These are phyloP conservation scores for Drosophila diplacantha DNA, from an alignment of 2,888 invertebrate genomes.

Conservation along the genomic window DNA sequence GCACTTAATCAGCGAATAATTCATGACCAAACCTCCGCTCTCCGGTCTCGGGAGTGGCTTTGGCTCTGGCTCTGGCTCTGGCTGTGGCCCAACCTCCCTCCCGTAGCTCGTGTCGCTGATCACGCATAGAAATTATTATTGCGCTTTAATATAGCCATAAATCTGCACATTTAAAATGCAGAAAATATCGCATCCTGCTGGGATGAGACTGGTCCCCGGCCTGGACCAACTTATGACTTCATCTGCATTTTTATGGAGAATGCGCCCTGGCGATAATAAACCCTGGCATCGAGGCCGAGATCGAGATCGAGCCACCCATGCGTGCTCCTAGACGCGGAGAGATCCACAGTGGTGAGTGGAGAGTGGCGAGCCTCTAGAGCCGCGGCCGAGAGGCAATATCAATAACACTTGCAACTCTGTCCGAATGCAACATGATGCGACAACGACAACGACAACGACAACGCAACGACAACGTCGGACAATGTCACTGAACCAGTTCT, in stretches of 20 bases:
- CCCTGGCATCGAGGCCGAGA: conserved; percentile 49
- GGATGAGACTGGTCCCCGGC: conserved; percentile 12
- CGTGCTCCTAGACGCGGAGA: conserved; percentile 50
- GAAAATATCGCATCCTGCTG: conserved; percentile 67
- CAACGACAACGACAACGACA: conserved; percentile 43
- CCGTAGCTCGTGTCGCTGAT: conserved; percentile 57
- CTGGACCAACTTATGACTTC: conserved; percentile 65
- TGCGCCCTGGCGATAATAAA: conserved; percentile 63
- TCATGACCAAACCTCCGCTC: conserved; percentile 16
- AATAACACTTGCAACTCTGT: conserved; percentile 70
- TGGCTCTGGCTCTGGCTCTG: background rate
- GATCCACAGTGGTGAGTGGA: background rate
- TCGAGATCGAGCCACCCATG: conserved; percentile 67
- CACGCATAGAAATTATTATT: conserved; percentile 72
- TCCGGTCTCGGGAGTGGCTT: background rate
- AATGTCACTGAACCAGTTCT: conserved; percentile 75
- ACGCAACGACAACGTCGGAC: conserved; percentile 44
- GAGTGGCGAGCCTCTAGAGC: conserved; percentile 9
- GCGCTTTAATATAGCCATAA: conserved; percentile 71
- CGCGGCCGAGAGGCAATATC: conserved; percentile 58
- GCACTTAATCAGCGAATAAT: conserved; percentile 57
- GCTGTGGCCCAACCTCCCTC: conserved; percentile 15
- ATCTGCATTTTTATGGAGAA: conserved; percentile 66
- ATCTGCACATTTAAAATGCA: conserved; percentile 68
- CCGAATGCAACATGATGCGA: conserved; percentile 70